These are phyloP conservation scores for Frankliniella intonsa DNA, from an alignment of 2,888 invertebrate species.

Conservation along the genomic window DNA sequence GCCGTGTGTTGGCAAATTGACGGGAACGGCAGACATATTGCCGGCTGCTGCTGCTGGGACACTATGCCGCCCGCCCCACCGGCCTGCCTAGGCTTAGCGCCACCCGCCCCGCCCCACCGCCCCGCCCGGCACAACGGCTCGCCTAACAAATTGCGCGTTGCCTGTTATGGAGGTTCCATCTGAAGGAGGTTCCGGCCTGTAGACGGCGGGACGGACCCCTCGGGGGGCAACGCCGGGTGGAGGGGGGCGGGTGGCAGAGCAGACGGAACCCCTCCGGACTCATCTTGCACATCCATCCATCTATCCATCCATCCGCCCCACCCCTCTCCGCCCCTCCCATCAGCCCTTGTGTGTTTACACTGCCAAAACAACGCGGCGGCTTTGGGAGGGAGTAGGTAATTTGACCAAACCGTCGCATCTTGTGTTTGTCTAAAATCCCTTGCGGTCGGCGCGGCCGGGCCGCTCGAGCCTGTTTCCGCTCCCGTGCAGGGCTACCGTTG, in stretches of 20 bases:
- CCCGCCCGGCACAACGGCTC: not conserved
- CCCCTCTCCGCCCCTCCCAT: not conserved
- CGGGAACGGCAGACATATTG: not conserved
- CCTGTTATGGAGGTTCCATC: constrained; percentile 19
- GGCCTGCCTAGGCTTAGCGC: not conserved
- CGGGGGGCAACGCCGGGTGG: not conserved
- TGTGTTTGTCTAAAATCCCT: too few species aligned
- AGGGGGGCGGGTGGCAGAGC: not conserved
- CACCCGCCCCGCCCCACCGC: not conserved
- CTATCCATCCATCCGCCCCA: not conserved
- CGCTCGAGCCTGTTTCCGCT: not conserved
- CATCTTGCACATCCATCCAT: not conserved
- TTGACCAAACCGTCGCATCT: too few species aligned
- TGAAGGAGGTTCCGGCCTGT: not conserved
- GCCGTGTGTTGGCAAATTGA: not conserved
- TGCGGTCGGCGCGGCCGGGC: not conserved
- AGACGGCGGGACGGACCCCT: not conserved
- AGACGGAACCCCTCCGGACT: constrained; percentile 1
- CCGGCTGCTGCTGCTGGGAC: not conserved
- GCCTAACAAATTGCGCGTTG: constrained; percentile 24
- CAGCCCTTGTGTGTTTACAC: constrained; percentile 9
- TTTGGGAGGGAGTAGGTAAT: too few species aligned
- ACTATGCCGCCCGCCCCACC: not conserved
- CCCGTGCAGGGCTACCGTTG: not conserved
- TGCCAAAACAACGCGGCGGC: not conserved